Evolutionary conservation across 2,797 vertebrate species (phyloP), one percentile per base, ranked within the genome.

Genomic region (Heliangelus exortis): DNA sequence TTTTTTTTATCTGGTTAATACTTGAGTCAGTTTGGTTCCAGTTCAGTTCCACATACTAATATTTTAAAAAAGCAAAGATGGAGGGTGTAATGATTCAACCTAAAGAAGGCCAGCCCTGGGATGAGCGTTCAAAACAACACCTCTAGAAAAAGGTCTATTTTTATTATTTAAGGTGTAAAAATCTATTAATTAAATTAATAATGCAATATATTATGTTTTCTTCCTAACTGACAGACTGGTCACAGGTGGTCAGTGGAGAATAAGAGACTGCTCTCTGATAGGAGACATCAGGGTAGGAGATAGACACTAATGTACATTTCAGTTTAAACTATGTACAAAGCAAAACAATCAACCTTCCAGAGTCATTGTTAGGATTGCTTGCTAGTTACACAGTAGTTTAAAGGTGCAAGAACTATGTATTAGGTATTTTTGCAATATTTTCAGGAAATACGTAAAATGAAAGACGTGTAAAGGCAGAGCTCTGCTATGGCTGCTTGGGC

Each of bases 21-120:
- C 6, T 5, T 0, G 3, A 59, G 23, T 21, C 0, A 1, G n/a
- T 4, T n/a, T n/a, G n/a, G n/a, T n/a, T n/a, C n/a, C n/a, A n/a
- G 58, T 75, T 82, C 22, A 5, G 12, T 66, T 58, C 62, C 19
- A 9, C 50, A 26, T 73, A 22, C 34, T 59, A 18, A 3, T 8
- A 1, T 36, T 88, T 75, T 53, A 20, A 23, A 25, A 45, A 45
- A 33, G 45, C 22, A 39, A 53, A 57, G 23, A 34, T 7, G 16
- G 10, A 34, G 9, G 7, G 41, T 76, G 1, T 54, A 75, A 55
- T 3, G 4, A 26, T 2, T 2, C 2, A 11, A 9, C 26, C 20
- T 36, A 36, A 68, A 15, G 34, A 82, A 19, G 23, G 14, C 59
- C 23, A 61, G 4, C 47, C 12, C 36, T 72, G 67, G 11, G 11